phyloP scores from a whole-genome alignment of 2,888 invertebrate species.

The Lithophane ornitopus region DNA sequence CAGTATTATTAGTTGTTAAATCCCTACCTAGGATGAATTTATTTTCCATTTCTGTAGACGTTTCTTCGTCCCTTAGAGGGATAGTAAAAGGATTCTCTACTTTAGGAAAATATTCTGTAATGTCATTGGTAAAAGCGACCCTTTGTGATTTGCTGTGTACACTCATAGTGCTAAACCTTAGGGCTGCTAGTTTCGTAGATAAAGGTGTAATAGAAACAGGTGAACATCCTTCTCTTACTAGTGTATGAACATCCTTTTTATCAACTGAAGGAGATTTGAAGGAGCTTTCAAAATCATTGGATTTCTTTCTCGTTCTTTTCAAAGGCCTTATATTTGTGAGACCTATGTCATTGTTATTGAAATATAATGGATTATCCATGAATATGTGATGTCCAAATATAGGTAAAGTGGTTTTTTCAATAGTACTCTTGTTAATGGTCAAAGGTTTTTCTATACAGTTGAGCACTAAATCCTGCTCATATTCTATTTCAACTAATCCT shows the following conservation, averaged over 20 bases:
- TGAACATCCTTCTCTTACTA: constrained; percentile 87
- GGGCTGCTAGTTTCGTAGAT: constrained; percentile 90
- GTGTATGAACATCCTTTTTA: constrained; percentile 83
- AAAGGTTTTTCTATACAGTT: constrained; percentile 85
- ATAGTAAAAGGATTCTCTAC: constrained; percentile 84
- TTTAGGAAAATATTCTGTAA: constrained; percentile 89
- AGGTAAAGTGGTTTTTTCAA: constrained; percentile 86
- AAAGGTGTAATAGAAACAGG: constrained; percentile 91
- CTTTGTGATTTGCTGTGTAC: constrained; percentile 82
- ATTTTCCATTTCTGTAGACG: constrained; percentile 88
- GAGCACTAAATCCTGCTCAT: constrained; percentile 85
- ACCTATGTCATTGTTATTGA: constrained; percentile 83
- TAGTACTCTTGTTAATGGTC: constrained; percentile 69
- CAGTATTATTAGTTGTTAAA: constrained; percentile 80
- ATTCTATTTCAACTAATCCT: constrained; percentile 91
- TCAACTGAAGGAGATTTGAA: constrained; percentile 87
- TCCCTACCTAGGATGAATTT: constrained; percentile 86
- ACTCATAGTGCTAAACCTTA: constrained; percentile 90
- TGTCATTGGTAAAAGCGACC: constrained; percentile 79
- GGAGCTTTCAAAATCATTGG: constrained; percentile 86
- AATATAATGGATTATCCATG: constrained; percentile 88
- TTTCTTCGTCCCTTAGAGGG: constrained; percentile 86
- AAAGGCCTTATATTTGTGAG: constrained; percentile 82
- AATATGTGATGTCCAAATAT: constrained; percentile 88
- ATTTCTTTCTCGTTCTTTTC: constrained; percentile 87